A percentile compares a stretch with the other conserved stretches of the same genome.
Evolutionary conservation across 1,140 invertebrate species (phyloP).

Genomic region (Globodera rostochiensis): DNA sequence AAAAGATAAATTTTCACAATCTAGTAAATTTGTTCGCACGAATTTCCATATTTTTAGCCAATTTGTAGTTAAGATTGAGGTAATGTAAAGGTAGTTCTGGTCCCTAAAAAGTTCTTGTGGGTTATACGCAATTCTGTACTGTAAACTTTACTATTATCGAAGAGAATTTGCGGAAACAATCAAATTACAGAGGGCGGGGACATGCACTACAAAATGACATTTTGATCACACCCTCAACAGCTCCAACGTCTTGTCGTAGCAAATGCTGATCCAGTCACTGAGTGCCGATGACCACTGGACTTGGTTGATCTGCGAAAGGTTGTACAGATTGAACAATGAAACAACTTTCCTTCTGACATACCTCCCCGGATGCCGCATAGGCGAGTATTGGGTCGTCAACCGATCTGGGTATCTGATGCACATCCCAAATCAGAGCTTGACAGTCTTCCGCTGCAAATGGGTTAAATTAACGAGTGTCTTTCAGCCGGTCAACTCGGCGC

Average conservation of each 20-base stretch:
- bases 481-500: too few relatives aligned
- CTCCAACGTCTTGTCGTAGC: conserved; percentile 95
- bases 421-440: conserved; percentile 99
- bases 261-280: conserved; percentile 99
- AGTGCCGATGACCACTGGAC: conserved; percentile 99
- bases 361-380: conserved; percentile 95
- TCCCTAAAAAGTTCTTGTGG: too few relatives aligned
- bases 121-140: too few relatives aligned
- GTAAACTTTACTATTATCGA: neutral
- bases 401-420: conserved; percentile 68
- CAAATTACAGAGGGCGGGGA: neutral
- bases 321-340: neutral
- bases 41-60: too few relatives aligned
- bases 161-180: neutral
- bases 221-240: conserved; percentile 80
- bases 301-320: conserved; percentile 80
- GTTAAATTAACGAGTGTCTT: too few relatives aligned
- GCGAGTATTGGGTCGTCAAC: conserved; percentile 82
- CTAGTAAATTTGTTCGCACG: neutral
- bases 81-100: too few relatives aligned
- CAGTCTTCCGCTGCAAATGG: conserved; percentile 73
- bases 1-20: neutral
- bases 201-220: neutral
- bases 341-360: conserved; percentile 10
- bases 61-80: too few relatives aligned